Evolutionary conservation across 2,888 invertebrate genomes (phyloP).

Genomic region (Mythimna albipuncta): DNA sequence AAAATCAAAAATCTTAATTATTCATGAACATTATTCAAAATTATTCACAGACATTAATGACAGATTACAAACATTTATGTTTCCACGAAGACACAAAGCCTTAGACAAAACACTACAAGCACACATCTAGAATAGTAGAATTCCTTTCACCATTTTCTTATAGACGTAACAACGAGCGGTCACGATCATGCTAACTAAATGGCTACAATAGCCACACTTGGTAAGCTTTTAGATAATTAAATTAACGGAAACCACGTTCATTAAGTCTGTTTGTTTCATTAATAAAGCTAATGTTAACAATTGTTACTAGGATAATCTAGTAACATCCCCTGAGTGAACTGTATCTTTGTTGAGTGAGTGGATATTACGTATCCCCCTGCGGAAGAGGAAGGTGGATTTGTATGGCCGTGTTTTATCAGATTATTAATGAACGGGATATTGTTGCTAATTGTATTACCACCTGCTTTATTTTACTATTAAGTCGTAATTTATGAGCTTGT

Average conservation of each 20-base stretch:
- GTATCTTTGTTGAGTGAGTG: neutral
- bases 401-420: conserved; percentile 11
- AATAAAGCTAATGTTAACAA: conserved; percentile 47
- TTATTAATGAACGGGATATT: conserved; percentile 23
- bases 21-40: neutral
- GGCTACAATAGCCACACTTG: conserved; percentile 19
- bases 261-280: conserved; percentile 49
- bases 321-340: conserved; percentile 15
- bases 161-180: conserved; percentile 16
- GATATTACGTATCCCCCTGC: neutral
- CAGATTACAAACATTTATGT: neutral
- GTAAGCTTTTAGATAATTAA: conserved; percentile 58
- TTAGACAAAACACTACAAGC: neutral
- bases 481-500: neutral
- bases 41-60: no score
- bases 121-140: neutral
- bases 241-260: conserved; percentile 54
- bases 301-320: conserved; percentile 13
- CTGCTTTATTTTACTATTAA: neutral
- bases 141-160: conserved; percentile 6
- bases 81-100: neutral
- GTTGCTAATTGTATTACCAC: neutral
- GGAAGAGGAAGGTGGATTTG: neutral
- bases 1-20: no score
- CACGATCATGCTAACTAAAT: conserved; percentile 36